A percentile compares a stretch with the other conserved stretches of the same genome.
Evolutionary conservation across 2,888 invertebrate species (phyloP).

Genomic region (Drosophila infuscata): DNA sequence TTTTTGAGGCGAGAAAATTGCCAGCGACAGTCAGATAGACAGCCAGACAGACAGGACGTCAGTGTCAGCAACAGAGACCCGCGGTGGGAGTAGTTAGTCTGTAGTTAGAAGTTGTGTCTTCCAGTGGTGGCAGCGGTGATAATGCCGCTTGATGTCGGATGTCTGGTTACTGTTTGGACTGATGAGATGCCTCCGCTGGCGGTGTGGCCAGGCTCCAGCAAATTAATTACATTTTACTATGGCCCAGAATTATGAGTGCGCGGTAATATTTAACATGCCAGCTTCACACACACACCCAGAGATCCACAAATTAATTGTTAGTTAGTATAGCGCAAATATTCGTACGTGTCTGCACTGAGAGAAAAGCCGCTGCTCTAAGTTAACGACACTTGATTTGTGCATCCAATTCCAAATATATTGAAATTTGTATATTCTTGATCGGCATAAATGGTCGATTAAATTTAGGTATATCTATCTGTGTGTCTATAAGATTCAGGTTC

Average conservation of each 20-base stretch:
- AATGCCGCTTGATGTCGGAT: conserved; percentile 17
- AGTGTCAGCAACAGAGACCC: conserved; percentile 7
- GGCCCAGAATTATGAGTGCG: conserved; percentile 55
- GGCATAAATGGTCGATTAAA: background rate
- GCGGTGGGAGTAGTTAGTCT: conserved; percentile 9
- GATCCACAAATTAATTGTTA: conserved; percentile 65
- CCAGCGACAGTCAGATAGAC: conserved; percentile 11
- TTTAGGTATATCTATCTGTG: too few species aligned
- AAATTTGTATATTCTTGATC: background rate
- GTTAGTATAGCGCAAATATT: conserved; percentile 42
- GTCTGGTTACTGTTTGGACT: conserved; percentile 11
- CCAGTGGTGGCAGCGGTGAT: conserved; percentile 17
- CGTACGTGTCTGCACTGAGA: background rate
- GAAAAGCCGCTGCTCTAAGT: background rate
- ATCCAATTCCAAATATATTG: background rate
- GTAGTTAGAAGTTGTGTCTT: conserved; percentile 22
- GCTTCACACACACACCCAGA: conserved; percentile 35
- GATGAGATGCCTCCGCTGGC: conserved; percentile 20
- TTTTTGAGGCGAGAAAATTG: conserved; percentile 25
- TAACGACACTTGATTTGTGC: background rate
- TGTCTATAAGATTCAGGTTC: too few species aligned
- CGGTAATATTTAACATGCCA: conserved; percentile 73
- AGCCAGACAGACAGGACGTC: background rate
- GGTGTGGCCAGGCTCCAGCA: conserved; percentile 54
- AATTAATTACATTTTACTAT: conserved; percentile 79